A percentile compares a stretch with the other conserved stretches of the same genome.
Evolutionary conservation across 2,113 vertebrate species (phyloP).

Genomic region (Beaufortia kweichowensis): DNA sequence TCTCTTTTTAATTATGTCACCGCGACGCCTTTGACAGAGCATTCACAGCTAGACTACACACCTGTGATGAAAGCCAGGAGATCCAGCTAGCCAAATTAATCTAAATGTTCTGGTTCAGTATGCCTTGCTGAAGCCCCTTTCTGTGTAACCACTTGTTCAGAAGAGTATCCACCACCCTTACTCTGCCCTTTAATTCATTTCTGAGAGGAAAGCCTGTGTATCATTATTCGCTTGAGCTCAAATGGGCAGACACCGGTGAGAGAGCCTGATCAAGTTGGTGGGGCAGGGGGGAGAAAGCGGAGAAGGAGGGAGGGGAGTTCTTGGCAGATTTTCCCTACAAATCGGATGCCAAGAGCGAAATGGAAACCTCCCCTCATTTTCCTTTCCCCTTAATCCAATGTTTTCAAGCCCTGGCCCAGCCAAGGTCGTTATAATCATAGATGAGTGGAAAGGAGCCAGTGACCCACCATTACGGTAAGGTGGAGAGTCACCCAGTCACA

Average conservation of each 20-base stretch:
- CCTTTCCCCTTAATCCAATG: conserved; percentile 79
- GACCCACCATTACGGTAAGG: conserved; percentile 74
- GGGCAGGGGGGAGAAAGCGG: conserved; percentile 42
- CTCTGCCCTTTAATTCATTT: conserved; percentile 72
- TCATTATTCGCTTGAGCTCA: conserved; percentile 71
- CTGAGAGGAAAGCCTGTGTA: conserved; percentile 70
- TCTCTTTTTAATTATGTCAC: conserved; percentile 50
- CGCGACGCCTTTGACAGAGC: conserved; percentile 36
- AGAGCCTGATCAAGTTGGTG: conserved; percentile 64
- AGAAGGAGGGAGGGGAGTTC: conserved; percentile 58
- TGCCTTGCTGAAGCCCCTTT: conserved; percentile 36
- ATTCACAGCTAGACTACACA: conserved; percentile 30
- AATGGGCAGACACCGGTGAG: conserved; percentile 58
- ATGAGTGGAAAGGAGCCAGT: conserved; percentile 75
- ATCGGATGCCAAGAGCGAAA: conserved; percentile 78
- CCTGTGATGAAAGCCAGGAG: conserved; percentile 54
- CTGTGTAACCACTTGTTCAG: conserved; percentile 41
- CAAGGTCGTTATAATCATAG: conserved; percentile 82
- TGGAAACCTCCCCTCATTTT: conserved; percentile 80
- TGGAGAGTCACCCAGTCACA: conserved; percentile 67
- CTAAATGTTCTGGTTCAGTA: conserved; percentile 55
- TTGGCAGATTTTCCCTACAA: conserved; percentile 73
- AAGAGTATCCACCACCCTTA: conserved; percentile 59
- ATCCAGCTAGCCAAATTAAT: conserved; percentile 53
- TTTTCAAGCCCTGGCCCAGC: conserved; percentile 76